A percentile compares a stretch with the other conserved stretches of the same genome.
Evolutionary conservation across 2,113 vertebrate genomes (phyloP).

Genomic region (Glaucidium brasilianum): DNA sequence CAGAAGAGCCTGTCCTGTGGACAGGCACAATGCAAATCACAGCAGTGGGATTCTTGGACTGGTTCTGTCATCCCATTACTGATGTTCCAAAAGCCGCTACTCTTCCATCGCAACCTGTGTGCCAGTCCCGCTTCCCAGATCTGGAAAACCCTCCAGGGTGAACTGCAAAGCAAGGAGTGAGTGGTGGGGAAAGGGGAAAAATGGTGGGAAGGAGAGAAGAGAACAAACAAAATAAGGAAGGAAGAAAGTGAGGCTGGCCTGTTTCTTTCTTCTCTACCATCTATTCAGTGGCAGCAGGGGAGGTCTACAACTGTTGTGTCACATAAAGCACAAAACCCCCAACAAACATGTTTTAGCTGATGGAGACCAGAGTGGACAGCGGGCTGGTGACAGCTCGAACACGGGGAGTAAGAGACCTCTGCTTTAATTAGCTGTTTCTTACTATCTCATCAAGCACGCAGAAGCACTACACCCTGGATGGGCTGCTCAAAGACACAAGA

Average conservation of each 20-base stretch:
- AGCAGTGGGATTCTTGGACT: not conserved
- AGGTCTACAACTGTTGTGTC: constrained; percentile 59
- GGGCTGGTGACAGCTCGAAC: constrained; percentile 29
- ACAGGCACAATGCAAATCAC: not conserved
- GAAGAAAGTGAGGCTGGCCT: not conserved
- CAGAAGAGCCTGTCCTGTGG: not conserved
- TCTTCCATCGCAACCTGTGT: not conserved
- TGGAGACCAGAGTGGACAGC: constrained; percentile 50
- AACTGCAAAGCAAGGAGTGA: not conserved
- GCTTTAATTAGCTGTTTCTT: not conserved
- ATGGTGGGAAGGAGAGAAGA: not conserved
- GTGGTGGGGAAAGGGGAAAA: not conserved
- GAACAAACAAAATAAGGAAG: not conserved
- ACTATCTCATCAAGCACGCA: not conserved
- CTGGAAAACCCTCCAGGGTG: not conserved
- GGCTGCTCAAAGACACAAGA: constrained; percentile 6
- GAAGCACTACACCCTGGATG: not conserved
- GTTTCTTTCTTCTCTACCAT: constrained; percentile 14
- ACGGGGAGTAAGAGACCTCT: not conserved
- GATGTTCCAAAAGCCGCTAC: not conserved
- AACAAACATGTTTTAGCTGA: constrained; percentile 37
- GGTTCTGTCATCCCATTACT: not conserved
- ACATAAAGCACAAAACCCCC: constrained; percentile 2
- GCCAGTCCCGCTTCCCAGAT: not conserved
- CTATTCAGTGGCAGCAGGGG: constrained; percentile 40